Evolutionary conservation across 2,797 vertebrate genomes (phyloP).

Genomic region (Cuculus canorus): DNA sequence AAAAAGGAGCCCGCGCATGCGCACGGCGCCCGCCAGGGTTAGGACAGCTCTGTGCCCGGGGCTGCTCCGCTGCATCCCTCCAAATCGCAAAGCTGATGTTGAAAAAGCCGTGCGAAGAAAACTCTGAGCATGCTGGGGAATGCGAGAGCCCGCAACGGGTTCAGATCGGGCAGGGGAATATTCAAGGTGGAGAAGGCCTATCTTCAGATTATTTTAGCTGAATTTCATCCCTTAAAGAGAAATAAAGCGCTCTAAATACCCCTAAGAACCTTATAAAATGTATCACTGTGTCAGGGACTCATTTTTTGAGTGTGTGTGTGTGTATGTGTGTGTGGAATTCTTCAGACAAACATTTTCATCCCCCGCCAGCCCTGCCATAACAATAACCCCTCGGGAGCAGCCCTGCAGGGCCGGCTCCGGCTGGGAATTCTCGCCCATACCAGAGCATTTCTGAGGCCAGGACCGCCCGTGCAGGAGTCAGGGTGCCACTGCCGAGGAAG

Average conservation of each 20-base stretch:
- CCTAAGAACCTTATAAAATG: not conserved
- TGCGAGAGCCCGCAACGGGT: not conserved
- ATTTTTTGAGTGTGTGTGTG: no score
- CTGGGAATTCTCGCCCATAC: not conserved
- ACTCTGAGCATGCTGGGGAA: not conserved
- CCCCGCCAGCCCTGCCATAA: not conserved
- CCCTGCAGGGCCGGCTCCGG: not conserved
- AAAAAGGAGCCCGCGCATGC: not conserved
- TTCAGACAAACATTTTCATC: no score
- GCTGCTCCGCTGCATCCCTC: not conserved
- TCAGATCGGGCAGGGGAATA: not conserved
- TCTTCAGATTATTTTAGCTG: not conserved
- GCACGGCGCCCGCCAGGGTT: rapidly evolving
- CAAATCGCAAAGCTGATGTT: not conserved
- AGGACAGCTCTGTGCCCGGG: not conserved
- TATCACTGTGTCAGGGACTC: not conserved
- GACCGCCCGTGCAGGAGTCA: not conserved
- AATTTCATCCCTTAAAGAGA: not conserved
- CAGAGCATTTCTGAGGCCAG: not conserved
- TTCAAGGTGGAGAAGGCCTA: not conserved
- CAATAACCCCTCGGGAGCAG: not conserved
- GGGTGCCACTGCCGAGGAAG: not conserved
- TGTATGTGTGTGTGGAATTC: no score
- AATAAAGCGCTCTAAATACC: not conserved
- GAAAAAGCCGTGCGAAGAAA: not conserved